Percentiles rank a stretch among this genome's conserved stretches.
These are phyloP conservation scores for Colletes latitarsis DNA, from an alignment of 1,140 invertebrate species.

Conservation along the genomic window DNA sequence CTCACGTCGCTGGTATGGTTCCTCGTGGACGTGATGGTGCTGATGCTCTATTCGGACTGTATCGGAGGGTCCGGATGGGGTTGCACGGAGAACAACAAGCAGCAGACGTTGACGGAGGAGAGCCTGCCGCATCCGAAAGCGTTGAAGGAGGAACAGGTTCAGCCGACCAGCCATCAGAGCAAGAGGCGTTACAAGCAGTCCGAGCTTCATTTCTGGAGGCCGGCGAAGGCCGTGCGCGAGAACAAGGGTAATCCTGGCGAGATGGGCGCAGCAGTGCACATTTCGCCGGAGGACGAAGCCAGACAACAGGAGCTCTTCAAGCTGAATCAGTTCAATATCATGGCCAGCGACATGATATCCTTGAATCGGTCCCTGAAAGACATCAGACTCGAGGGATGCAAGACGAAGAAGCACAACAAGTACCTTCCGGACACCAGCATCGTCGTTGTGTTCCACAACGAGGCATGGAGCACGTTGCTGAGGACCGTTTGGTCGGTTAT, in stretches of 20 bases:
- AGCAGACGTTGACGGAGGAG: constrained; percentile 52
- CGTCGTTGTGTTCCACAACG: constrained; percentile 98
- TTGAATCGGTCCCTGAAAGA: constrained; percentile 97
- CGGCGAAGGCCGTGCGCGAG: constrained; percentile 86
- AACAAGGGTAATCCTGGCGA: constrained; percentile 90
- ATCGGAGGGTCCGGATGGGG: constrained; percentile 87
- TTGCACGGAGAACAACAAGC: constrained; percentile 78
- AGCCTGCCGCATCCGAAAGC: constrained; percentile 38
- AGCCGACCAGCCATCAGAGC: constrained; percentile 23
- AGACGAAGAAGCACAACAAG: constrained; percentile 88
- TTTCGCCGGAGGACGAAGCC: constrained; percentile 91
- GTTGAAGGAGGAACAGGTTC: constrained; percentile 28
- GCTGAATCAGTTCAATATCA: constrained; percentile 98
- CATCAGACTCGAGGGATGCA: constrained; percentile 93
- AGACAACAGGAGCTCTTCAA: constrained; percentile 97
- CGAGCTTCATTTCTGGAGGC: constrained; percentile 87
- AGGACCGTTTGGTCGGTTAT: constrained; percentile 98
- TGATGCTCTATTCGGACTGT: constrained; percentile 97
- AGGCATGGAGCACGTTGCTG: constrained; percentile 97
- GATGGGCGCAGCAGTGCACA: constrained; percentile 92
- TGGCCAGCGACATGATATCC: constrained; percentile 98
- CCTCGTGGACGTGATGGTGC: constrained; percentile 93
- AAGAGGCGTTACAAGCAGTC: constrained; percentile 76
- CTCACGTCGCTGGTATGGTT: constrained; percentile 98
- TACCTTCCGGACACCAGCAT: constrained; percentile 94